Base-by-base conservation (phyloP, 1,140 invertebrate species). In the Pomacea maculata region DNA sequence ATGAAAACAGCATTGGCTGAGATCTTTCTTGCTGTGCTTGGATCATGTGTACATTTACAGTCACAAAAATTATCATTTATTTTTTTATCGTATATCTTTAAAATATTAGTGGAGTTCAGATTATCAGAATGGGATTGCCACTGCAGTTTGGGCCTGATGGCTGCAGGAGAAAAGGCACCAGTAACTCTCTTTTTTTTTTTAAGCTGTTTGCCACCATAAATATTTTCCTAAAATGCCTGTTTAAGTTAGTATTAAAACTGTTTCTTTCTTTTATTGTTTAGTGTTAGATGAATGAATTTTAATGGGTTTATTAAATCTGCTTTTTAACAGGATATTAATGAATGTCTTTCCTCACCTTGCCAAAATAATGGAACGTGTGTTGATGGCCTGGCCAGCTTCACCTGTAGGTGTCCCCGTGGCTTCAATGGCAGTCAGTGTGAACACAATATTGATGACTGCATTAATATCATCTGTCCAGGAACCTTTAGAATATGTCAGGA, bases 371-470 rank as follows among this genome's bases (percentile, higher is more conserved):
- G 65, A 0, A 85, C 82, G 0, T 87, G 86, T 72, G 45, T 34
- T 9, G 82, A 86, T 52, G 78, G 73, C 9, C 61, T 85, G 61
- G 80, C 89, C 55, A 76, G 80, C 25, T 87, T 82, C 81, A 83
- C 75, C 17, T 88, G 86, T 73, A 15, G 82, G 6, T 93, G 93
- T 82, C 81, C 72, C 21, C 25, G 21, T 34, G 83, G 83, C 19
- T 83, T 83, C 82, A 84, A 82, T 3, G 89, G 89, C 11, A 73
- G 61, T 11, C 80, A 73, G 34, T 91, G 90, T 82, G 85, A 87
- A 17, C 97, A 94, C 89, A 95, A 98, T 90, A 94, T 96, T 78
- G 80, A 87, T 72, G 87, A 88, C 57, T 90, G 89, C 82, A n/a
- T 25, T 0, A 68, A 93, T 93, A 0, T 95, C 94, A 25, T 95